A percentile compares a stretch with the other conserved stretches of the same genome.
Conservation (phyloP, 2,888 invertebrate genomes). For the Ichneumoninae sp. region DNA sequence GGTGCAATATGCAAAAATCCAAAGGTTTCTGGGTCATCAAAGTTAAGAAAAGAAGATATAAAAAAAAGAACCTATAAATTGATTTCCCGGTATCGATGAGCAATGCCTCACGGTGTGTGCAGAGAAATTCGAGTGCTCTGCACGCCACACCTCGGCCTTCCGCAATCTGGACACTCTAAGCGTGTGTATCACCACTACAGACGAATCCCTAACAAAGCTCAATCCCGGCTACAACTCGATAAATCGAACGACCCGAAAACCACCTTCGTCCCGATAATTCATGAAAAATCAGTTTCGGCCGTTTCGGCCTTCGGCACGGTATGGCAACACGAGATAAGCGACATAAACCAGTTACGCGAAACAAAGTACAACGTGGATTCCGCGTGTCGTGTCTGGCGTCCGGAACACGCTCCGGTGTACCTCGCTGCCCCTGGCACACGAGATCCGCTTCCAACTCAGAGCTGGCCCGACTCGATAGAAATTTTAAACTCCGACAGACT, state of each 20-base stretch:
- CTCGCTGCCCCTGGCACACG: background rate
- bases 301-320: background rate
- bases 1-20: background rate
- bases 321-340: background rate
- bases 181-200: background rate
- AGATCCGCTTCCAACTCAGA: background rate
- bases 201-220: background rate
- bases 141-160: slow-evolving; percentile 44
- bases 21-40: background rate
- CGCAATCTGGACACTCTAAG: slow-evolving; percentile 20
- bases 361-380: slow-evolving; percentile 38
- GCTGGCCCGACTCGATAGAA: background rate
- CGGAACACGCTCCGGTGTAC: background rate
- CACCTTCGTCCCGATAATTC: background rate
- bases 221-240: background rate
- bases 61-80: background rate
- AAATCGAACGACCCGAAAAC: background rate
- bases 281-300: background rate
- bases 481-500: background rate
- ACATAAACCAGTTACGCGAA: background rate
- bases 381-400: slow-evolving; percentile 47
- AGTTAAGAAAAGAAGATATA: background rate
- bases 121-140: slow-evolving; percentile 26
- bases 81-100: slow-evolving; percentile 31
- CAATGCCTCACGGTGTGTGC: slow-evolving; percentile 3